A percentile compares a stretch with the other conserved stretches of the same genome.
Evolutionary conservation across 92 coral and sea anemone species (phyloP).

Genomic region (Palythoa caribaeorum): DNA sequence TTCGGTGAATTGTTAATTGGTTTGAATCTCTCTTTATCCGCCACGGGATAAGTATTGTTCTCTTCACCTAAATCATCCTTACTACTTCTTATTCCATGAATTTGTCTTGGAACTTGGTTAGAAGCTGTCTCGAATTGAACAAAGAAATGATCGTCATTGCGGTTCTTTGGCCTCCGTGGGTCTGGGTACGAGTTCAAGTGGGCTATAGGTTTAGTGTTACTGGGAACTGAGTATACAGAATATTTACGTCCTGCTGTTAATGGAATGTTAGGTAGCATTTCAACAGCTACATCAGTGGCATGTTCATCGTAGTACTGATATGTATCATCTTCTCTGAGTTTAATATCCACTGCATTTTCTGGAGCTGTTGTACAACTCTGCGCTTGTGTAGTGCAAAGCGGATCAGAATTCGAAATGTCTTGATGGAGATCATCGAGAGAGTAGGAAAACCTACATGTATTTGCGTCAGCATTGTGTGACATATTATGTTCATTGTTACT

Average conservation of each 20-base stretch:
- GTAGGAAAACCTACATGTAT: background rate
- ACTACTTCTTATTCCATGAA: background rate
- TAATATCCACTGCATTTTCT: background rate
- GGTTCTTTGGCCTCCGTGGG: background rate
- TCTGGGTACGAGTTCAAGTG: background rate
- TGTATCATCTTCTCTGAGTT: constrained; percentile 1
- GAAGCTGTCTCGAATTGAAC: background rate
- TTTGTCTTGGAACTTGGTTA: background rate
- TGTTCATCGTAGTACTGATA: background rate
- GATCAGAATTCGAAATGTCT: background rate
- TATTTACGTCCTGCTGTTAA: constrained; percentile 45
- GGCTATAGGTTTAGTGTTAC: background rate
- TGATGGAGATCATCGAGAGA: background rate
- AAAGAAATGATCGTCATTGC: background rate
- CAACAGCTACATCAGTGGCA: background rate
- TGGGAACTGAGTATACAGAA: constrained; percentile 63
- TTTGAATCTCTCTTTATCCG: background rate
- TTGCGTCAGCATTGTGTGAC: background rate
- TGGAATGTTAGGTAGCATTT: background rate
- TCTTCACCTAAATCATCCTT: background rate
- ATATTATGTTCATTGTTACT: background rate
- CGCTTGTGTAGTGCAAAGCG: background rate
- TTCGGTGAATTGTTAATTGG: background rate
- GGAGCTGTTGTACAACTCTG: background rate
- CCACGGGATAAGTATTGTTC: background rate